Base-by-base conservation (phyloP, 2,797 vertebrate species). In the Platalea minor region DNA sequence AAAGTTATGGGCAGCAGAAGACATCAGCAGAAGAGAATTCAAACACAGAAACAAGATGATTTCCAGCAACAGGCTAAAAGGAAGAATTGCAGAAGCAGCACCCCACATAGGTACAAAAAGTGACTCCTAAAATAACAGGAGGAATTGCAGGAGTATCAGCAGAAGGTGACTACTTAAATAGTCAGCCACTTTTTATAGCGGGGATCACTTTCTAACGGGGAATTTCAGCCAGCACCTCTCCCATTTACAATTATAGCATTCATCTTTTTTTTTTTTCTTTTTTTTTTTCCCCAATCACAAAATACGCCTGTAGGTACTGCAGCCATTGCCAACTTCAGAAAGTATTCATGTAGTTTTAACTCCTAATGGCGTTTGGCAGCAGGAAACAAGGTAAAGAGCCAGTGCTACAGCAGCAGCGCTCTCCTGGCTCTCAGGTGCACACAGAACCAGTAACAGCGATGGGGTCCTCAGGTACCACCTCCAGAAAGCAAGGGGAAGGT, bases 221-320 rank as follows among this genome's bases (percentile, higher is more conserved):
- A 89, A 77, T 70, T 95, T 89, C 89, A 87, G 75, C 65, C 85
- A 78, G 73, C 79, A 85, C 41, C 85, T 81, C 61, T 89, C 53
- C 75, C 82, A 29, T 72, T 81, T 54, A 95, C 94, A 94, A 91
- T 95, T 74, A 91, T 6, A 68, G 87, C 94, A 95, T 95, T 96
- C 96, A 95, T 74, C 54, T 45, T 37, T 25, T 7, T 56, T 19
- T 54, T 31, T 56, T 56, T 33, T 33, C 29, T 17, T 11, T 31
- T 20, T 33, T 76, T 68, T 37, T 17, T 11, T 5, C 17, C 70
- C 56, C 46, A 24, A 31, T 91, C 80, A 95, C 73, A 88, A 90
- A 91, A 87, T 19, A 60, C 6, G 88, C 86, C 86, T 91, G 80
- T 82, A 94, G 91, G 85, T 90, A 60, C 67, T 35, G 84, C 67